Evolutionary conservation across 1,140 invertebrate species (phyloP), one percentile per base, ranked within the genome.

Genomic region (Heliconius eleuchia): DNA sequence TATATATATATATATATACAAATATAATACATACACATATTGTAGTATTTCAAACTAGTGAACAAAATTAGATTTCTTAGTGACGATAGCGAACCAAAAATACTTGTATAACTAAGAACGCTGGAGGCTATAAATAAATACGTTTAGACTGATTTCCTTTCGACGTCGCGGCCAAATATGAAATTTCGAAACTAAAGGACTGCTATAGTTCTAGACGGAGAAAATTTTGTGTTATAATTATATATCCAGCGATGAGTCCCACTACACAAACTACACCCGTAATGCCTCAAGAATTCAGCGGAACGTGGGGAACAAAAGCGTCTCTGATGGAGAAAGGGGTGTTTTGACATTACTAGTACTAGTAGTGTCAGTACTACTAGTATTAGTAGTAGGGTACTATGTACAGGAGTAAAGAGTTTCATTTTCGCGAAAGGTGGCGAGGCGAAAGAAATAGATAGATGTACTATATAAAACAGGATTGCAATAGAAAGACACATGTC

Each of bases 61-160:
- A 6, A 66, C 60, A 66, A 13, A 30, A 30, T 66, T 66, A 66
- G 60, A 66, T 66, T 66, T 30, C 13, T 11, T 27, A 66, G 55
- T 57, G 55, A 57, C 55, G 19, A n/a, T n/a, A 57, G 60, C 60
- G 11, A 6, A 66, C n/a, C 23, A 27, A n/a, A 66, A 66, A 66
- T 66, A 57, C 19, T n/a, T 11, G 55, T 57, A 27, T 66, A 66
- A 66, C 60, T 66, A 30, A 66, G 23, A 66, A 66, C 23, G 60
- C 60, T 66, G 60, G 60, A 66, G 60, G 60, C 60, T 66, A 66
- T 66, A 66, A 66, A 66, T 66, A 66, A 66, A 66, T 66, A 66
- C 60, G 11, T 13, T 66, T 66, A n/a, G 55, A 66, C 60, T 66
- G 60, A 66, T 16, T 66, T 66, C 60, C 60, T 30, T 66, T 66